Evolutionary conservation across 2,797 vertebrate genomes (phyloP).

Genomic region (Mormyrops attenuatus): DNA sequence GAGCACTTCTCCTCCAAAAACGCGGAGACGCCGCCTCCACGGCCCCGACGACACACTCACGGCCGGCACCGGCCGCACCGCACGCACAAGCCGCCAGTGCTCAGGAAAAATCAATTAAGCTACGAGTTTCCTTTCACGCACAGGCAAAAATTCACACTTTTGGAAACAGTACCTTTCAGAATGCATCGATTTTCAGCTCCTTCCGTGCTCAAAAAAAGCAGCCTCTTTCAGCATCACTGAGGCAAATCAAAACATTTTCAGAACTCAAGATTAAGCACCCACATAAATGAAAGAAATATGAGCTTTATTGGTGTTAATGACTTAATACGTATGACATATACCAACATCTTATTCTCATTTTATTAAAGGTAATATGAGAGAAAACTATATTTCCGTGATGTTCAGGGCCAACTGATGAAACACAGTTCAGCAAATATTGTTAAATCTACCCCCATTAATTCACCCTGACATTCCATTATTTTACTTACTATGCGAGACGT

Average conservation of each 20-base stretch:
- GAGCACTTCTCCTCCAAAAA: constrained; percentile 1
- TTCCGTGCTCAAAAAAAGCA: neutral
- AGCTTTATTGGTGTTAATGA: constrained; percentile 3
- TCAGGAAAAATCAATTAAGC: neutral
- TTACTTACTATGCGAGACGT: neutral
- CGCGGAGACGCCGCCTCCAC: neutral
- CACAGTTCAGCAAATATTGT: neutral
- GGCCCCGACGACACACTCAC: neutral
- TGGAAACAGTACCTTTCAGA: neutral
- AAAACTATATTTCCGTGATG: neutral
- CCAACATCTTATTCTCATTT: neutral
- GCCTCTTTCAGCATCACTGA: neutral
- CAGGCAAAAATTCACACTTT: neutral
- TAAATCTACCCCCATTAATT: neutral
- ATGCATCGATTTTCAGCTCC: neutral
- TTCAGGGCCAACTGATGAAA: neutral
- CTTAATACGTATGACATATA: constrained; percentile 5
- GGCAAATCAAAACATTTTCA: neutral
- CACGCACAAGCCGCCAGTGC: neutral
- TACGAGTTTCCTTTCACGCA: neutral
- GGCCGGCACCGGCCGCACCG: neutral
- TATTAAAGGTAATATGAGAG: neutral
- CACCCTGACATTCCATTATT: neutral
- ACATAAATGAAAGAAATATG: neutral
- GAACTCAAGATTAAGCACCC: neutral